Evolutionary conservation across 2,113 vertebrate species (phyloP).

Genomic region (Ictalurus furcatus): DNA sequence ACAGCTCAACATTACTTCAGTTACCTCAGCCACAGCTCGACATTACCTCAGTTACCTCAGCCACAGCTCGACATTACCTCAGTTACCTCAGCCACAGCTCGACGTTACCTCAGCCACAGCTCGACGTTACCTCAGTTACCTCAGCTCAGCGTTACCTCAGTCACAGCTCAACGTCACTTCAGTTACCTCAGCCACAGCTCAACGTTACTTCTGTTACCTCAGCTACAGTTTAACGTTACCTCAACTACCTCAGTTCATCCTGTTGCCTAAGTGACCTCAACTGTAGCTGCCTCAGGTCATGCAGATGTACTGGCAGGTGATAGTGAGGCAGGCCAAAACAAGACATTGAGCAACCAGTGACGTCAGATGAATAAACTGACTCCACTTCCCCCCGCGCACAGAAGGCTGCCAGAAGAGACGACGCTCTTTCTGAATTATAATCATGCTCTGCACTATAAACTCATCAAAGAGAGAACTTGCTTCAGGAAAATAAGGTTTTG

Average conservation of each 20-base stretch:
- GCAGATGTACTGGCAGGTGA: slow-evolving; percentile 60
- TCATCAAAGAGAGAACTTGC: not conserved
- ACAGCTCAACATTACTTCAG: not conserved
- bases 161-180: not conserved
- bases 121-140: not conserved
- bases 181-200: not conserved
- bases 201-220: not conserved
- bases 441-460: not conserved
- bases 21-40: not conserved
- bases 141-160: not conserved
- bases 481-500: not conserved
- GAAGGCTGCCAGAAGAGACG: not conserved
- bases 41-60: not conserved
- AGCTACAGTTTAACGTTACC: too few relatives aligned
- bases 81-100: not conserved
- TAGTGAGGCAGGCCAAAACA: slow-evolving; percentile 59
- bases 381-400: not conserved
- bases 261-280: slow-evolving; percentile 21
- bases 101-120: not conserved
- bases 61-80: not conserved
- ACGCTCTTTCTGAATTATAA: slow-evolving; percentile 7
- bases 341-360: slow-evolving; percentile 34
- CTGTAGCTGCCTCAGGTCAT: slow-evolving; percentile 49
- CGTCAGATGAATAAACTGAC: slow-evolving; percentile 32
- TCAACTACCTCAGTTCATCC: not conserved